Conservation (phyloP, 2,113 vertebrate species). For the Sigmodon hispidus region DNA sequence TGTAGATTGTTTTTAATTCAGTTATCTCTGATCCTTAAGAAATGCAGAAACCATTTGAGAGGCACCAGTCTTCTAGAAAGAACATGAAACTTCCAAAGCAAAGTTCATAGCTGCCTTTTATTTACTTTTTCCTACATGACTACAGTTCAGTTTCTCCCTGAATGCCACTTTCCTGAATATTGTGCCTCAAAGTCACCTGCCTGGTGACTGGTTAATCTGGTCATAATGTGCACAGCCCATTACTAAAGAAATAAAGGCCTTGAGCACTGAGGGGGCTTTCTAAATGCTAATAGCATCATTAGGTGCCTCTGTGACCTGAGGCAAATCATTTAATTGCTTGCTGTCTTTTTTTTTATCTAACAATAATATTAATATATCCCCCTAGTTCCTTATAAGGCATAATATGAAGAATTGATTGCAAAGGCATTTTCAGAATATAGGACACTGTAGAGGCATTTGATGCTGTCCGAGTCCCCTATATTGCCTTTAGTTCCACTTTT, state of each 20-base stretch:
- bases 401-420: constrained; percentile 51
- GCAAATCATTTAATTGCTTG: constrained; percentile 62
- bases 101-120: background rate
- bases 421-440: constrained; percentile 50
- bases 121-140: background rate
- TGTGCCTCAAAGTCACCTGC: constrained; percentile 29
- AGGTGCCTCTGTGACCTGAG: constrained; percentile 48
- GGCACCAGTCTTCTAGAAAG: background rate
- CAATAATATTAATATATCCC: constrained; percentile 61
- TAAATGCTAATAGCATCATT: constrained; percentile 44
- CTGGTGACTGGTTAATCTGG: constrained; percentile 35
- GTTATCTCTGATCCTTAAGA: background rate
- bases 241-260: constrained; percentile 19
- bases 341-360: constrained; percentile 64
- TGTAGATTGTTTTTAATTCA: background rate
- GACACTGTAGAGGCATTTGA: constrained; percentile 11
- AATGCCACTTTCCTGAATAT: background rate
- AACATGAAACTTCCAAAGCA: background rate
- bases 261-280: constrained; percentile 13
- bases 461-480: background rate
- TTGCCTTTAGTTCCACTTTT: background rate
- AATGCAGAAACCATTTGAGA: background rate
- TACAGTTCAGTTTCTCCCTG: background rate
- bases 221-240: background rate
- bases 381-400: background rate